A percentile compares a stretch with the other conserved stretches of the same genome.
Evolutionary conservation across 2,797 vertebrate genomes (phyloP).

Genomic region (Sebastes alutus): DNA sequence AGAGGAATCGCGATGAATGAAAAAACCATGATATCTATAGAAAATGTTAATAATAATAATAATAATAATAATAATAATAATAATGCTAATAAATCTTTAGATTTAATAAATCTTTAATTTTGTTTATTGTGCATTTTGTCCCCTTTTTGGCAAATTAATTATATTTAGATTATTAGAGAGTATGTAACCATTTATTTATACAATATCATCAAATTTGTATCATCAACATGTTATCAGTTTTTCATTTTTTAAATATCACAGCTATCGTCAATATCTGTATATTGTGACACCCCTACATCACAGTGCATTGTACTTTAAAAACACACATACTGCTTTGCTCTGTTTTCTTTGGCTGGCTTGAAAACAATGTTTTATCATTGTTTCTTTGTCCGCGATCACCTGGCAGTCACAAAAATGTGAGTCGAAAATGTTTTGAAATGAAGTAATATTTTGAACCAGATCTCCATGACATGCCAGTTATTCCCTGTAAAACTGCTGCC

Average conservation of each 20-base stretch:
- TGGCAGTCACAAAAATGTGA: not conserved
- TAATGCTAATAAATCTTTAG: too few species aligned
- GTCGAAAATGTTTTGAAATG: not conserved
- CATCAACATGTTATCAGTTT: too few species aligned
- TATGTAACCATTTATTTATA: too few species aligned
- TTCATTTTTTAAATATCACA: not conserved
- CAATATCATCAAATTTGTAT: too few species aligned
- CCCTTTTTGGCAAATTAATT: too few species aligned
- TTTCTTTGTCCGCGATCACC: not conserved
- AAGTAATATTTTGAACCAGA: slow-evolving; percentile 18
- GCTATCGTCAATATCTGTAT: not conserved
- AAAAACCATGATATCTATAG: too few species aligned
- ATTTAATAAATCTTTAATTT: too few species aligned
- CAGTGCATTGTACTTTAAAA: not conserved
- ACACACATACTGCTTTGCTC: not conserved
- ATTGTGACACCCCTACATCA: not conserved
- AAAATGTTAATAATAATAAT: too few species aligned
- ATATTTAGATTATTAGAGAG: too few species aligned
- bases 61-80: too few species aligned
- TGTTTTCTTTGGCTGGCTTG: not conserved
- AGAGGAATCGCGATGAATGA: too few species aligned
- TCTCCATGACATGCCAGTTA: slow-evolving; percentile 6
- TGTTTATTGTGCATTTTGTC: too few species aligned
- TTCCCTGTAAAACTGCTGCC: not conserved
- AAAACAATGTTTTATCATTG: not conserved